These are phyloP conservation scores for Crocodylus rhombifer DNA, from an alignment of 2,797 vertebrate species.

Conservation along the genomic window DNA sequence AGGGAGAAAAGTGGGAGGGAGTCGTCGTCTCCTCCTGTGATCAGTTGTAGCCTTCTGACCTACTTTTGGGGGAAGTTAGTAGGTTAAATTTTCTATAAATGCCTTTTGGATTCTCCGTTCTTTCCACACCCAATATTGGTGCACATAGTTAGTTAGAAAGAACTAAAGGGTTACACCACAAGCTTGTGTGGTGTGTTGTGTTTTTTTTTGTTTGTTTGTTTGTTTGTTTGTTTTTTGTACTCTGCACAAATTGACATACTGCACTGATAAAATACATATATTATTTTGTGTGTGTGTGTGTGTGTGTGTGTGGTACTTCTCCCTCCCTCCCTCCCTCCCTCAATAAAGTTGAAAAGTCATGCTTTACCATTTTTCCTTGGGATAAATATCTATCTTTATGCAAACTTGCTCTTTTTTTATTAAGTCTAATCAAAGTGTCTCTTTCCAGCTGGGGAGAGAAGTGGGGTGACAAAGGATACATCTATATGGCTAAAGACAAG, in stretches of 20 bases:
- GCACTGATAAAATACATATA: background rate
- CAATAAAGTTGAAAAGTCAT: background rate
- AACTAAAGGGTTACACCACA: background rate
- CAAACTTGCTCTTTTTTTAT: background rate
- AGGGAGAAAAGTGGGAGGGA: no score
- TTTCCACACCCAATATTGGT: background rate
- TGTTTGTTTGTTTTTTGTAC: background rate
- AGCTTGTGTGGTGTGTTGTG: background rate
- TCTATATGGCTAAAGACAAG: constrained; percentile 91
- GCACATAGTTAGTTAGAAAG: background rate
- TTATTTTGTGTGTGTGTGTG: background rate
- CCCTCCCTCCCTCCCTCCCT: no score
- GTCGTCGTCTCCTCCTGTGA: background rate
- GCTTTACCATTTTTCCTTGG: background rate
- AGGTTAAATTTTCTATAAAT: background rate
- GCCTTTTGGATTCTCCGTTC: no score
- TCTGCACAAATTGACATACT: background rate
- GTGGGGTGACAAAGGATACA: constrained; percentile 92
- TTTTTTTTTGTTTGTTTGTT: no score
- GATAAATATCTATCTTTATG: background rate
- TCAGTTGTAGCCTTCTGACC: background rate
- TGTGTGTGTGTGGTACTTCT: background rate
- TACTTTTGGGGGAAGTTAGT: background rate
- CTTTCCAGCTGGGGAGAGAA: constrained; percentile 90
- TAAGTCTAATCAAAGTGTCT: background rate